These are phyloP conservation scores for Centrocercus urophasianus DNA, from an alignment of 2,113 vertebrate genomes.

Conservation along the genomic window DNA sequence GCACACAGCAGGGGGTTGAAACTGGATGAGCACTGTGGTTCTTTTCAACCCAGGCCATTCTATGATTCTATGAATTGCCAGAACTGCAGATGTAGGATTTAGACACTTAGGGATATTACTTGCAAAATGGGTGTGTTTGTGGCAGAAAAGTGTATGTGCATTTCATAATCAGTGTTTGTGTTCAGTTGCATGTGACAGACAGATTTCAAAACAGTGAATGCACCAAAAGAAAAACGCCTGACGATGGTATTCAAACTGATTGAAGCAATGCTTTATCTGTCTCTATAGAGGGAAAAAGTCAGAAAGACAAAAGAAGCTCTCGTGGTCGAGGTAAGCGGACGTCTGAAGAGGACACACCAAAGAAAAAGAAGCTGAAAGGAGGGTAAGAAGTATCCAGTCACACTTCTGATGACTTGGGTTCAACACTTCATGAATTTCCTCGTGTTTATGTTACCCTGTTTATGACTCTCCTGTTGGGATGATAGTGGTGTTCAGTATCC, in stretches of 20 bases:
- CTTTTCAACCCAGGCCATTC: no score
- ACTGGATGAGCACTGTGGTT: no score
- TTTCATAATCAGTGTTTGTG: not conserved
- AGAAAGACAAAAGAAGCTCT: conserved; percentile 90
- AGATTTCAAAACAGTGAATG: not conserved
- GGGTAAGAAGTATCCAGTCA: conserved; percentile 77
- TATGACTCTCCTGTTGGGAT: not conserved
- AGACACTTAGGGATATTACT: not conserved
- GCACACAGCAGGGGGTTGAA: no score
- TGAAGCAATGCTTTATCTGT: not conserved
- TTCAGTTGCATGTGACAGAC: accelerated
- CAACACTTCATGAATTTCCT: not conserved
- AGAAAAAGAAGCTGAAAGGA: conserved; percentile 94
- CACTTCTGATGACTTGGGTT: not conserved
- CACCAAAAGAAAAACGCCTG: not conserved
- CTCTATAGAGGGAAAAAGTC: conserved; percentile 83
- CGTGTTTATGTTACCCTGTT: not conserved
- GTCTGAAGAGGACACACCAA: conserved; percentile 93
- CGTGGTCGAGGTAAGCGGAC: conserved; percentile 87
- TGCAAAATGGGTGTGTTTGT: accelerated
- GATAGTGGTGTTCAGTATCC: not conserved
- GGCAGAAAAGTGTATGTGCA: not conserved
- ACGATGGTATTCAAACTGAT: not conserved
- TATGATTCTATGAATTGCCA: not conserved
- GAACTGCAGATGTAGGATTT: accelerated